phyloP scores from a whole-genome alignment of 37 sponge, comb jelly and placozoan genomes.

The Crambe crambe region DNA sequence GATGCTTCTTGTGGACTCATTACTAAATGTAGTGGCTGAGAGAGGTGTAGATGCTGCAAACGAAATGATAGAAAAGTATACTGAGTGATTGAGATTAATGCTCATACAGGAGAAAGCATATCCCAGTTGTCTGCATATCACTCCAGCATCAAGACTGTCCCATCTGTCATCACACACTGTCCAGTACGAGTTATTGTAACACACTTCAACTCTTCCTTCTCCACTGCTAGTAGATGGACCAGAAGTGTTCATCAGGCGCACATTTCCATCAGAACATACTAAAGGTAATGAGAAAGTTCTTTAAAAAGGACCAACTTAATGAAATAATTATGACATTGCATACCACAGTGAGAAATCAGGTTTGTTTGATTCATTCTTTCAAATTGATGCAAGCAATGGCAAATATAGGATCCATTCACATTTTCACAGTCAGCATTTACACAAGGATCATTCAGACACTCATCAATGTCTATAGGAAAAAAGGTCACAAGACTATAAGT shows the following conservation, averaged over 20 bases:
- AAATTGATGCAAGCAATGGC: slow-evolving; percentile 19
- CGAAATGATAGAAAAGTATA: neutral
- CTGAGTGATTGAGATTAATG: neutral
- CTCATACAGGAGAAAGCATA: slow-evolving; percentile 5
- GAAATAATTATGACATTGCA: too few species aligned
- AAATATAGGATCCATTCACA: slow-evolving; percentile 17
- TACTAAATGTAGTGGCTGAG: neutral
- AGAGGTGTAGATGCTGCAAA: too few species aligned
- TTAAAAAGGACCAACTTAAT: neutral
- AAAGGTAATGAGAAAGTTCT: neutral
- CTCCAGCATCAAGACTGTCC: slow-evolving; percentile 24
- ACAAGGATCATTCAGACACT: neutral
- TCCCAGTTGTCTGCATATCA: slow-evolving; percentile 36
- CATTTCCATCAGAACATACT: slow-evolving; percentile 33
- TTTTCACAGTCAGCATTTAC: slow-evolving; percentile 25
- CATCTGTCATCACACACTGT: slow-evolving; percentile 32
- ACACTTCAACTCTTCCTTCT: slow-evolving; percentile 20
- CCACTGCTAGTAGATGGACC: neutral
- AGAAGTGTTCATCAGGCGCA: slow-evolving; percentile 13
- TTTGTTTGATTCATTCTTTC: neutral
- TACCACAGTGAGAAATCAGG: too few species aligned
- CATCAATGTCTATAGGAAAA: neutral
- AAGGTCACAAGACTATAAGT: neutral
- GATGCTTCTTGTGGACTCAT: too few species aligned
- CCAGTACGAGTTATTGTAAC: slow-evolving; percentile 2